Base-by-base conservation (phyloP, 2,888 invertebrate species). In the Trypoxylon attenuatum region DNA sequence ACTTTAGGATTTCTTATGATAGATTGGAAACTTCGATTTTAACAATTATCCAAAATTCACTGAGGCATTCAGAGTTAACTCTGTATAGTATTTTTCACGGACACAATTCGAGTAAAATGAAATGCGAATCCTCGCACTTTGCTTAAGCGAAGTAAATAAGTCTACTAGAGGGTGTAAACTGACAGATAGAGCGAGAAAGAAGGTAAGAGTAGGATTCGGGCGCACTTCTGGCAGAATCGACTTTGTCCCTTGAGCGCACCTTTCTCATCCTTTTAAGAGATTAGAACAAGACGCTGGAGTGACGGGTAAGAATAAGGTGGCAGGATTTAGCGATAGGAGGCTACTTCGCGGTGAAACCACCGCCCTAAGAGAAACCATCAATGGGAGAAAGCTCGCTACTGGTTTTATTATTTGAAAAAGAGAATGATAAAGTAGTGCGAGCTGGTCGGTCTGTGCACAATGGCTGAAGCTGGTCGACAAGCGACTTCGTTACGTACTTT, bases 181-280 rank as follows among this genome's bases (percentile, higher is more conserved):
- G n/a, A n/a, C n/a, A n/a, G n/a, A n/a, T n/a, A 16, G 6, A 18
- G 5, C 3, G 5, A 41, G 10, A 5, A 10, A 41, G 18, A 39
- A 18, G 41, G 13, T 41, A 41, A 41, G 19, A 10, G 18, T 19
- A 19, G 15, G 22, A 39, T 54, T 23, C 19, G 6, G 27, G 4
- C n/a, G 27, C 27, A n/a, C 27, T 6, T 27, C 27, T 10, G 27
- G 27, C 6, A 1, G 42, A 58, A 64, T 55, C 52, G 43, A 63
- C 53, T 63, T 63, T 39, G 19, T 16, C 13, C n/a, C n/a, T 33
- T 4, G 27, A 27, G 27, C 27, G 42, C 46, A 51, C 52, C 43
- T 47, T 49, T 45, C 68, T 76, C 62, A 74, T 76, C 76, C 76
- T 76, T 76, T 76, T 76, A 76, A 76, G 71, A 74, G 77, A 76